Evolutionary conservation across 2,797 vertebrate species (phyloP).

Genomic region (Cygnus olor): DNA sequence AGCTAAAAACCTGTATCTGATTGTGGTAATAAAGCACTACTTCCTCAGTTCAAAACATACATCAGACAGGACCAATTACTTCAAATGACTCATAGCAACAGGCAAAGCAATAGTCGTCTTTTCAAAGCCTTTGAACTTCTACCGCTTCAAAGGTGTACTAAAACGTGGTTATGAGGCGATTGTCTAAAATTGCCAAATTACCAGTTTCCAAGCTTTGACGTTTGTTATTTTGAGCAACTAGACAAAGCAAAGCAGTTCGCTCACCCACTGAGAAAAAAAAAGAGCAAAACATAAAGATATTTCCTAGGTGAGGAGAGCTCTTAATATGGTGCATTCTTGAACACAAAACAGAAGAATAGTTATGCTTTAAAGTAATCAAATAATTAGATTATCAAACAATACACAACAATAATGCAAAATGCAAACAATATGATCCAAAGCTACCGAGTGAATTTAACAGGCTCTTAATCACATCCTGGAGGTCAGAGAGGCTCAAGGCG

Average conservation of each 20-base stretch:
- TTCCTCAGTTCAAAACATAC: slow-evolving; percentile 86
- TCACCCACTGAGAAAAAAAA: background rate
- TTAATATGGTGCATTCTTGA: background rate
- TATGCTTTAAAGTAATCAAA: background rate
- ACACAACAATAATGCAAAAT: background rate
- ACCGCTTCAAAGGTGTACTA: slow-evolving; percentile 86
- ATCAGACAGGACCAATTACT: slow-evolving; percentile 92
- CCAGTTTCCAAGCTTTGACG: slow-evolving; percentile 79
- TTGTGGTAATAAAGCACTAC: slow-evolving; percentile 88
- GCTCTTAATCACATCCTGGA: slow-evolving; percentile 43
- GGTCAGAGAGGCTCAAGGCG: background rate
- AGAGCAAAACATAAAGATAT: background rate
- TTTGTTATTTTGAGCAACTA: slow-evolving; percentile 72
- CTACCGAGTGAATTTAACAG: slow-evolving; percentile 31
- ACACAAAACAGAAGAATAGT: background rate
- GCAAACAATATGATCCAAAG: slow-evolving; percentile 3
- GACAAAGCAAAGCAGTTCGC: slow-evolving; percentile 52
- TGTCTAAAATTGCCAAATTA: slow-evolving; percentile 85
- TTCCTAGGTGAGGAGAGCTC: background rate
- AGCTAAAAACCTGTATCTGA: slow-evolving; percentile 87
- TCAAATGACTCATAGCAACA: slow-evolving; percentile 84
- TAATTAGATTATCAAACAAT: slow-evolving; percentile 14
- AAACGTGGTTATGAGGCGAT: slow-evolving; percentile 82
- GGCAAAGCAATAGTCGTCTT: slow-evolving; percentile 77
- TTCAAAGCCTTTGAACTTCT: slow-evolving; percentile 86